Evolutionary conservation across 92 coral and sea anemone species (phyloP), one percentile per base, ranked within the genome.

Genomic region (Virgularia gustaviana): DNA sequence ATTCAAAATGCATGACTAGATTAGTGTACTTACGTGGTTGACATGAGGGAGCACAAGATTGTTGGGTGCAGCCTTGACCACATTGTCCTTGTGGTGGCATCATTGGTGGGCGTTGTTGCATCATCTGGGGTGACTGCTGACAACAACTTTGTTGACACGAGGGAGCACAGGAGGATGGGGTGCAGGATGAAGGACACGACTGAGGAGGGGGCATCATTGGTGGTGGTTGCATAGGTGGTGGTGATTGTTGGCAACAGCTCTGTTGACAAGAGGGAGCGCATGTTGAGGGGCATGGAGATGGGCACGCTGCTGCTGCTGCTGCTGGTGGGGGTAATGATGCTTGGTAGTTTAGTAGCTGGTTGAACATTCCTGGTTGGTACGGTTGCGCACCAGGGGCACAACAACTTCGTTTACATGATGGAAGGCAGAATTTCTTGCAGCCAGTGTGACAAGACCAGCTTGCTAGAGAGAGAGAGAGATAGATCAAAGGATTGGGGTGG

Each of bases 391-490:
- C 84, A 5, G 86, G 79, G 2, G 82, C 81, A 64, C 98, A 92
- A 61, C 98, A 92, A 83, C 98, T 92, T 77, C 85, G 75, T 81
- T 92, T 92, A 72, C 98, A 92, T 22, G 98, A 92, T 2, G 98
- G 89, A 16, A 92, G 90, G 54, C 98, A 92, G 71, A 86, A 92
- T 38, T 45, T 85, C 33, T 81, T 83, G 61, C 98, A 92, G 20
- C 98, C 98, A 1, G 98, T 94, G 52, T 92, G 98, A 25, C 98
- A 92, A 20, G 59, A 71, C 98, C 98, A 92, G 0, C 95, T 84
- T 32, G 81, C 84, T 52, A 90, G 95, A 88, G 36, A 3, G 23
- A 25, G 0, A 28, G 71, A 54, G 27, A 4, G 34, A 27, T n/a
- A 52, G 0, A 33, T 39, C 16, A n/a, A n/a, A n/a, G n/a, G n/a